A percentile compares a stretch with the other conserved stretches of the same genome.
Conservation (phyloP, 2,797 vertebrate species). For the Alectoris magna region DNA sequence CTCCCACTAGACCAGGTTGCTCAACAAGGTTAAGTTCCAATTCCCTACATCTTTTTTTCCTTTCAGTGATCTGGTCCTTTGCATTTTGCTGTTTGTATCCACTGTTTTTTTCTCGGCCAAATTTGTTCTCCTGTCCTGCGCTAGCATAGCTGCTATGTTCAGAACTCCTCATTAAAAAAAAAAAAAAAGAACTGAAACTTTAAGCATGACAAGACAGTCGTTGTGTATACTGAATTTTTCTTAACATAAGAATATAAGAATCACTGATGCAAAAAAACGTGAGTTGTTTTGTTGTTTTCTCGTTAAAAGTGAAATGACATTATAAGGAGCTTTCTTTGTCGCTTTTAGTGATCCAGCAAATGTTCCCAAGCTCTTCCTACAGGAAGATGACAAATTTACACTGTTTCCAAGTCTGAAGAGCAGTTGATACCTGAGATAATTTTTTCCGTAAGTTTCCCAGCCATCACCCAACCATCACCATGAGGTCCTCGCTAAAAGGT, state of each 20-base stretch:
- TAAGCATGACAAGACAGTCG: background rate
- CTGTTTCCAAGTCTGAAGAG: background rate
- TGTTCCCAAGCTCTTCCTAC: background rate
- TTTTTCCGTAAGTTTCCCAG: background rate
- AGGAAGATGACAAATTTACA: background rate
- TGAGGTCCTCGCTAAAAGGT: background rate
- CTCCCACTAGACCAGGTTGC: background rate
- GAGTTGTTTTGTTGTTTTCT: background rate
- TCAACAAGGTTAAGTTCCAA: background rate
- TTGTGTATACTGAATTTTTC: background rate
- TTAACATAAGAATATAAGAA: background rate
- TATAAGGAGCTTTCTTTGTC: background rate
- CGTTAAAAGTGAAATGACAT: background rate
- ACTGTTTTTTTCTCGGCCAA: background rate
- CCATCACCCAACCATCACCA: background rate
- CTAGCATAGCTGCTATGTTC: background rate
- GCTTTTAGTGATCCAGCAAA: background rate
- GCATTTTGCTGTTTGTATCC: background rate
- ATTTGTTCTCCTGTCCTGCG: background rate
- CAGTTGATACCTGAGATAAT: background rate
- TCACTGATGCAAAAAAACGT: background rate
- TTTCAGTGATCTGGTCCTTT: background rate
- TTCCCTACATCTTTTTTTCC: background rate
- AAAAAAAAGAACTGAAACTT: constrained; percentile 36
- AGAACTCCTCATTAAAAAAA: background rate